Conservation (phyloP, 1,140 invertebrate genomes). For the Caenorhabditis remanei region DNA sequence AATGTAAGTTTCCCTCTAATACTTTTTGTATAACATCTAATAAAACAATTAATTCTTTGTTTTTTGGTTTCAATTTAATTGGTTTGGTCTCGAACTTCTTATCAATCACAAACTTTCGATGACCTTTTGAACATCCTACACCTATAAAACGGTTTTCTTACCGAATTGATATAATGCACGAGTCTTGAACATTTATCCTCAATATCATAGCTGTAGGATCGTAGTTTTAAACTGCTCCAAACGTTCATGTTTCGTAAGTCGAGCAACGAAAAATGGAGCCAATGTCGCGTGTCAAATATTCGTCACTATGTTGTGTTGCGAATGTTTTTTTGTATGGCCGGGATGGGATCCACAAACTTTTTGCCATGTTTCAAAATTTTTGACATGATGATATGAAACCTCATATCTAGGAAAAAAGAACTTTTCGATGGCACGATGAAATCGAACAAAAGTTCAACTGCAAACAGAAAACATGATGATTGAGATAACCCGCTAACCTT, state of each 20-base stretch:
- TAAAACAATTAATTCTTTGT: too few species aligned
- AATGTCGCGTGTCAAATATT: constrained; percentile 24
- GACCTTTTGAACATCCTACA: neutral
- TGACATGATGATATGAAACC: neutral
- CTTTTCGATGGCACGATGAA: too few species aligned
- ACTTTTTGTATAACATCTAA: too few species aligned
- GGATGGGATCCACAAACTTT: neutral
- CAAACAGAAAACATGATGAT: too few species aligned
- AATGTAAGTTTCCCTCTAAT: too few species aligned
- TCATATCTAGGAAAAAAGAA: too few species aligned
- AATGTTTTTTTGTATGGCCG: neutral
- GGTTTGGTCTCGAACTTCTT: neutral
- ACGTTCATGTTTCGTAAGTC: constrained; percentile 38
- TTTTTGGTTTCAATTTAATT: too few species aligned
- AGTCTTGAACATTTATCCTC: constrained; percentile 1
- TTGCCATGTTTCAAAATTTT: constrained; percentile 27
- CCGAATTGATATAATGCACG: constrained; percentile 20
- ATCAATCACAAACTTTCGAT: neutral
- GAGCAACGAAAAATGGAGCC: neutral
- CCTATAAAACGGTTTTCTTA: neutral
- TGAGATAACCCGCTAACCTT: too few species aligned
- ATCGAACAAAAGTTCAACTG: too few species aligned
- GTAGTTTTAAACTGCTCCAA: constrained; percentile 23
- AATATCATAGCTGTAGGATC: constrained; percentile 33
- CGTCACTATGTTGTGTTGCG: constrained; percentile 41